These are phyloP conservation scores for Maccullochella peelii DNA, from an alignment of 2,113 vertebrate species.

Conservation along the genomic window DNA sequence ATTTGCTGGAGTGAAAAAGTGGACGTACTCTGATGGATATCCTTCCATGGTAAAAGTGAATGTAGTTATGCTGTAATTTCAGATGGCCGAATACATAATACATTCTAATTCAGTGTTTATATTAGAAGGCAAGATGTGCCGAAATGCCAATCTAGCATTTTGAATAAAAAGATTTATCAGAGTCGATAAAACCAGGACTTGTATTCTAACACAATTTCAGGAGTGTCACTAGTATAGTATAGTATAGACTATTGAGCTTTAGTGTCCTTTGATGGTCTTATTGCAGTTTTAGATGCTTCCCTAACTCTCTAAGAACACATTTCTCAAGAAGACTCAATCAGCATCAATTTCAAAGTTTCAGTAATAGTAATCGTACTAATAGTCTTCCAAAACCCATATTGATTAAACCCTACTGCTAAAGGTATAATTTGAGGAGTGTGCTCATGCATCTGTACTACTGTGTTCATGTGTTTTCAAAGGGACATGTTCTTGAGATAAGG, in stretches of 20 bases:
- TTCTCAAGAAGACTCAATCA: neutral
- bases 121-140: neutral
- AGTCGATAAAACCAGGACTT: neutral
- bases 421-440: neutral
- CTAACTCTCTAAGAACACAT: neutral
- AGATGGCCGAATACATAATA: neutral
- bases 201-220: neutral
- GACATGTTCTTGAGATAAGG: constrained; percentile 56
- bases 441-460: neutral
- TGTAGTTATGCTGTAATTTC: neutral
- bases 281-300: neutral
- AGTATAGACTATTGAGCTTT: neutral
- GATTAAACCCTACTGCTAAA: neutral
- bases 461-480: neutral
- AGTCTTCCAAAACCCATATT: neutral
- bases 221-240: neutral
- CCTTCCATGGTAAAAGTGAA: neutral
- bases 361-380: neutral
- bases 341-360: neutral
- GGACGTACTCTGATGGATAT: neutral
- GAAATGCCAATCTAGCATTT: neutral
- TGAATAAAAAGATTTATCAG: neutral
- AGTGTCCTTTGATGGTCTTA: neutral
- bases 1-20: neutral
- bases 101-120: neutral